Base-by-base conservation (phyloP, 1,140 invertebrate species). In the Drosophila arizonae region DNA sequence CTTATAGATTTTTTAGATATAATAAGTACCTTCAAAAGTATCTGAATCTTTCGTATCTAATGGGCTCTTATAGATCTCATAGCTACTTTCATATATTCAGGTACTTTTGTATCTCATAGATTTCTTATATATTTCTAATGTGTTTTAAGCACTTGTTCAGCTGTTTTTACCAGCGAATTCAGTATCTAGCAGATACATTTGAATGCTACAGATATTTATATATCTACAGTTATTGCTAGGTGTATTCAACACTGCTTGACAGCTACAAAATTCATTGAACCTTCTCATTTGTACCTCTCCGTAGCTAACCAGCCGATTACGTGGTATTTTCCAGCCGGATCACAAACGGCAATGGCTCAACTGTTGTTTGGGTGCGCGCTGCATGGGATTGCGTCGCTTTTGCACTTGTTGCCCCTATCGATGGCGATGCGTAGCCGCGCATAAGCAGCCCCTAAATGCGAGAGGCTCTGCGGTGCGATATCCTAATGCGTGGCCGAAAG, bases 331-430 rank as follows among this genome's bases (percentile, higher is more conserved):
- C 6, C n/a, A 62, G 66, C 62, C 39, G 39, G 33, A 26, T 15
- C 50, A 10, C 26, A 30, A 6, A 46, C 39, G 36, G 3, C 21
- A 11, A 6, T 57, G 3, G 15, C 15, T 17, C 43, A 10, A 15
- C 2, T 4, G 17, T 33, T 58, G 36, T 50, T 15, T 45, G 33
- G 11, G 21, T 39, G 33, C 17, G 50, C 41, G 9, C 50, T 41
- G 51, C 58, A 28, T 24, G 21, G 55, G 43, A 48, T 46, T 26
- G 57, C 58, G 13, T 43, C 50, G 41, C 33, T 55, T 48, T 45
- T 48, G 58, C 81, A 84, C 81, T 85, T 84, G 81, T 84, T 86
- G 81, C 81, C 81, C 69, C 56, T 68, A 72, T 67, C 55, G 50
- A 66, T 72, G 71, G 72, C 68, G 2, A 55, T 74, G 72, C 72